Conservation (phyloP, 2,797 vertebrate species). For the Argyrosomus regius region DNA sequence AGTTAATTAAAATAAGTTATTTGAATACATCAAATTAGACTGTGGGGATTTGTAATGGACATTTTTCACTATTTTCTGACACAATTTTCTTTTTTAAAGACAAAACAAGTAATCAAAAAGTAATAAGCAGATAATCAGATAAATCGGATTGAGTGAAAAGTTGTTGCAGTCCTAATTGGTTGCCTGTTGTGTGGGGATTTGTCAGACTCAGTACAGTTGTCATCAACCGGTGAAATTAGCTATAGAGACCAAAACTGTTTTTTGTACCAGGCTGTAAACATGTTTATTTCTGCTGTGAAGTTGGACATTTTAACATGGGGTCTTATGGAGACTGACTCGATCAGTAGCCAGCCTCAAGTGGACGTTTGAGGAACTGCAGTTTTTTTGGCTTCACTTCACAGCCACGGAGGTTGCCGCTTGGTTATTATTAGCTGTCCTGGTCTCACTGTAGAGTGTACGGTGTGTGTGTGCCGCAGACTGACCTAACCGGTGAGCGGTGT, state of each 20-base stretch:
- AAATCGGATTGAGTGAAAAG: conserved; percentile 29
- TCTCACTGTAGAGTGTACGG: not conserved
- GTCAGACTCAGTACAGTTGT: no score
- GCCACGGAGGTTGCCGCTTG: no score
- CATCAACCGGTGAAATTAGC: no score
- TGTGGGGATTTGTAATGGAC: not conserved
- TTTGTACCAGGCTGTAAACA: no score
- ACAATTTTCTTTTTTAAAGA: not conserved
- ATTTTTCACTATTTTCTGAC: not conserved
- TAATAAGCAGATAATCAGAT: conserved; percentile 25
- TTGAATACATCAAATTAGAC: not conserved
- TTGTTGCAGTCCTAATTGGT: conserved; percentile 50
- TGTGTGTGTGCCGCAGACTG: conserved; percentile 18
- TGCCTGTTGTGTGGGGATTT: conserved; percentile 41
- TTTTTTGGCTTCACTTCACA: no score
- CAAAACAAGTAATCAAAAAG: conserved; percentile 28
- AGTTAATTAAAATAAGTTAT: not conserved
- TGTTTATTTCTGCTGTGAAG: no score
- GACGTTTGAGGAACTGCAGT: no score
- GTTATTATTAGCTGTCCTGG: no score
- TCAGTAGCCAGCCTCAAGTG: no score
- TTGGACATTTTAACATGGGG: no score
- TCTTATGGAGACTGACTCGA: no score
- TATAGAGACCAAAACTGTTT: no score
- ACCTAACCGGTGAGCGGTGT: conserved; percentile 49